These are phyloP conservation scores for Drosophila funebris DNA, from an alignment of 1,140 invertebrate species.

Conservation along the genomic window DNA sequence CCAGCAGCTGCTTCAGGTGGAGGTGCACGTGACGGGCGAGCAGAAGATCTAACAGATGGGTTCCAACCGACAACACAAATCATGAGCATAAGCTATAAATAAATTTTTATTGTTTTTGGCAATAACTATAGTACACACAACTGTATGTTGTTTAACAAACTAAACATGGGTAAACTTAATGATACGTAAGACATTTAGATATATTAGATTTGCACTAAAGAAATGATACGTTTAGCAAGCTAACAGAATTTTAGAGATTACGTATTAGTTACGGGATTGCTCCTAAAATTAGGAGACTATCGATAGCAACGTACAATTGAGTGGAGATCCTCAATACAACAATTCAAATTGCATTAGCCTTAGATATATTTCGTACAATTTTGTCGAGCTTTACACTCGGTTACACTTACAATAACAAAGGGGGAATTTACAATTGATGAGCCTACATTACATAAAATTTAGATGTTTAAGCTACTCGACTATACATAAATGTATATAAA, in stretches of 20 bases:
- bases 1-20: constrained; percentile 44
- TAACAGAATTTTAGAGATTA: constrained; percentile 39
- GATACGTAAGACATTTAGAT: constrained; percentile 23
- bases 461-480: constrained; percentile 1
- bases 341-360: constrained; percentile 12
- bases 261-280: neutral
- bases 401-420: constrained; percentile 48
- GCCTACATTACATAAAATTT: constrained; percentile 55
- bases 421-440: constrained; percentile 68
- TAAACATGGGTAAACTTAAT: constrained; percentile 9
- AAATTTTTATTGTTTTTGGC: constrained; percentile 31
- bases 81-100: constrained; percentile 25
- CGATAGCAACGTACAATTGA: constrained; percentile 8
- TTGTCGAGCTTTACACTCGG: constrained; percentile 11
- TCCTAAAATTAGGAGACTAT: neutral
- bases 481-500: constrained; percentile 31
- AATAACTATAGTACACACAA: constrained; percentile 35
- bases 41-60: constrained; percentile 11
- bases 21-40: constrained; percentile 47
- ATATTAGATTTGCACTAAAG: constrained; percentile 33
- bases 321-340: neutral
- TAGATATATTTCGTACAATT: constrained; percentile 48
- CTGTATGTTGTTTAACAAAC: constrained; percentile 10
- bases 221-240: constrained; percentile 29
- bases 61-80: neutral